phyloP scores from a whole-genome alignment of 2,888 invertebrate genomes.

The Falcaria lacertinaria region DNA sequence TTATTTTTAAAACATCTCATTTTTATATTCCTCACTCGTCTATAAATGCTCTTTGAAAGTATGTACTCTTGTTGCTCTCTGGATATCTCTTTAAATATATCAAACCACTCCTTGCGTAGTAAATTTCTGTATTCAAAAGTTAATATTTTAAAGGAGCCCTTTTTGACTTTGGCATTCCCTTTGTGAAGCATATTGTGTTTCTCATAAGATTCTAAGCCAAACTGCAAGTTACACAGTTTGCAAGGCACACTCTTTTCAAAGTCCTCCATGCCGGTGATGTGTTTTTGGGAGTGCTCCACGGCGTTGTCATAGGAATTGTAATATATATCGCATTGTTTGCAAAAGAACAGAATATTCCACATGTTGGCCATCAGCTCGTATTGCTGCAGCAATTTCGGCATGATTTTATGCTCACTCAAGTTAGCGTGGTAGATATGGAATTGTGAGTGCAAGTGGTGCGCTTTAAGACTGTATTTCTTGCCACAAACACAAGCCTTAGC shows the following conservation, averaged over 20 bases:
- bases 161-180: conserved; percentile 12
- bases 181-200: conserved; percentile 36
- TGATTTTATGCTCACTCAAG: not conserved
- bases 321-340: conserved; percentile 33
- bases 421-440: conserved; percentile 26
- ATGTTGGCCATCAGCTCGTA: conserved; percentile 37
- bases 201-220: conserved; percentile 31
- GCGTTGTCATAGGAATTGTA: conserved; percentile 44
- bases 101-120: conserved; percentile 34
- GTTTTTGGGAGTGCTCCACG: conserved; percentile 47
- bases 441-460: conserved; percentile 30
- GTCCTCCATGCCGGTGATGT: conserved; percentile 27
- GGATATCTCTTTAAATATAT: conserved; percentile 30
- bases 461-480: conserved; percentile 25
- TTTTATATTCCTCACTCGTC: conserved; percentile 21
- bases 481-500: conserved; percentile 28
- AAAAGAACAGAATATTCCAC: conserved; percentile 50
- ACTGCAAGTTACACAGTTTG: conserved; percentile 36
- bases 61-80: conserved; percentile 30
- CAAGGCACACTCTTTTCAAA: conserved; percentile 28
- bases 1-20: conserved; percentile 29
- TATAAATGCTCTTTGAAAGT: conserved; percentile 33
- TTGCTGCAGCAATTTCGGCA: conserved; percentile 38
- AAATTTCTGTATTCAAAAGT: conserved; percentile 32
- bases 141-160: conserved; percentile 35